phyloP scores from a whole-genome alignment of 2,113 vertebrate species.

The Crotalus helleri region DNA sequence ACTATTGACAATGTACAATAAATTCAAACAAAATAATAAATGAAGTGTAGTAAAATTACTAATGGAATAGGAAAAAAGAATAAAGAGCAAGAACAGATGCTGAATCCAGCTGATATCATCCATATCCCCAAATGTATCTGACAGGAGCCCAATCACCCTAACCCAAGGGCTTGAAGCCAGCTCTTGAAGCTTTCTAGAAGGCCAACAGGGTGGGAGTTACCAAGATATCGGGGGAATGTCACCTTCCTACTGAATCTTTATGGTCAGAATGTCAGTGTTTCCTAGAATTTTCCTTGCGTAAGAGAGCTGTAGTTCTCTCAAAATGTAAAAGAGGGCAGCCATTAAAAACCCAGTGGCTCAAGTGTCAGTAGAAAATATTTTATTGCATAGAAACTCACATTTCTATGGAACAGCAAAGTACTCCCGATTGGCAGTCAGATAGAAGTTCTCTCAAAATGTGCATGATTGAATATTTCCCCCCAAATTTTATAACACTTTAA shows the following conservation, averaged over 20 bases:
- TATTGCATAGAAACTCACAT: not conserved
- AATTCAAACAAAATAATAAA: not conserved
- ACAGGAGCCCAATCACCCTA: not conserved
- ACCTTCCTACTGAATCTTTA: not conserved
- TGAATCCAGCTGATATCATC: not conserved
- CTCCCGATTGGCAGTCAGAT: not conserved
- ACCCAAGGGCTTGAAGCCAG: not conserved
- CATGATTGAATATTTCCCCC: not conserved
- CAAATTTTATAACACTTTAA: not conserved
- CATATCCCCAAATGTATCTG: not conserved
- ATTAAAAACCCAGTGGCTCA: not conserved
- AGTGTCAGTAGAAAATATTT: not conserved
- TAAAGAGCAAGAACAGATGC: not conserved
- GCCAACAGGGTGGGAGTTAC: not conserved
- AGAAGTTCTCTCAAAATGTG: not conserved
- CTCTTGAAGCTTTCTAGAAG: not conserved
- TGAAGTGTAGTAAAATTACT: not conserved
- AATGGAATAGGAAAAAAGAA: not conserved
- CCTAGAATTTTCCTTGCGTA: not conserved
- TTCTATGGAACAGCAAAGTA: not conserved
- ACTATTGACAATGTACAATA: not conserved
- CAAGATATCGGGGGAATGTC: not conserved
- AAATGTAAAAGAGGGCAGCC: not conserved
- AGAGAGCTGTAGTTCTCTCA: not conserved
- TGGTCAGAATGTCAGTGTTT: not conserved